A percentile compares a stretch with the other conserved stretches of the same genome.
Conservation (phyloP, 2,888 invertebrate genomes). For the Sarcophaga variegata region DNA sequence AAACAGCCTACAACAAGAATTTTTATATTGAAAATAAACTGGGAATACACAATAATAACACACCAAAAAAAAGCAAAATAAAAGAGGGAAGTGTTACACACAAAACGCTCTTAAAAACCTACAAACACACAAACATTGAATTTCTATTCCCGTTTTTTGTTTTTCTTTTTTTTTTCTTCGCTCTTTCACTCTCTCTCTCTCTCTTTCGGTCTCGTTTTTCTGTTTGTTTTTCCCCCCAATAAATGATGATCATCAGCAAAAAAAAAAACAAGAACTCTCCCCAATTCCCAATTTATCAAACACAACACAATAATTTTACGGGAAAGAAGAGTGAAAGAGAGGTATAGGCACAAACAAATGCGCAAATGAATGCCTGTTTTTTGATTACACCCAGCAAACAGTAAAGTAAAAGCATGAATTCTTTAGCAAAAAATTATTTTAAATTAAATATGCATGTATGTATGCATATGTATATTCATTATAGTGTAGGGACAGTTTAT, state of each 20-base stretch:
- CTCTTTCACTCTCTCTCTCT: conserved; percentile 64
- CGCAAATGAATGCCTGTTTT: conserved; percentile 21
- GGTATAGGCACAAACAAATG: conserved; percentile 11
- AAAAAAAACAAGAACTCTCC: conserved; percentile 43
- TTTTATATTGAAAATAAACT: background rate
- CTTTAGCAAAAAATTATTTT: background rate
- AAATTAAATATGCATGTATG: too few relatives aligned
- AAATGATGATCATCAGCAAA: too few relatives aligned
- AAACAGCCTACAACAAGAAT: conserved; percentile 8
- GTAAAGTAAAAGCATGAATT: conserved; percentile 7
- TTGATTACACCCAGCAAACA: background rate
- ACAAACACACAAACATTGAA: conserved; percentile 63
- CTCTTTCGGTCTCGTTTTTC: background rate
- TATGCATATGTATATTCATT: too few relatives aligned
- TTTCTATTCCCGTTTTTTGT: conserved; percentile 60
- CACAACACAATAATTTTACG: conserved; percentile 22
- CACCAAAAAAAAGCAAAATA: conserved; percentile 45
- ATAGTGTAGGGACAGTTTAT: too few relatives aligned
- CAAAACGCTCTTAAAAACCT: conserved; percentile 63
- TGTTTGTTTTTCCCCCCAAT: too few relatives aligned
- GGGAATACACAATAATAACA: conserved; percentile 47
- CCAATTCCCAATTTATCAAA: conserved; percentile 57
- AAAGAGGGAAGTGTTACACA: conserved; percentile 70
- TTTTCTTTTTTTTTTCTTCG: conserved; percentile 41
- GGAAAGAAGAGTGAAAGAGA: background rate